Evolutionary conservation across 2,888 invertebrate species (phyloP).

Genomic region (Diloba caeruleocephala): DNA sequence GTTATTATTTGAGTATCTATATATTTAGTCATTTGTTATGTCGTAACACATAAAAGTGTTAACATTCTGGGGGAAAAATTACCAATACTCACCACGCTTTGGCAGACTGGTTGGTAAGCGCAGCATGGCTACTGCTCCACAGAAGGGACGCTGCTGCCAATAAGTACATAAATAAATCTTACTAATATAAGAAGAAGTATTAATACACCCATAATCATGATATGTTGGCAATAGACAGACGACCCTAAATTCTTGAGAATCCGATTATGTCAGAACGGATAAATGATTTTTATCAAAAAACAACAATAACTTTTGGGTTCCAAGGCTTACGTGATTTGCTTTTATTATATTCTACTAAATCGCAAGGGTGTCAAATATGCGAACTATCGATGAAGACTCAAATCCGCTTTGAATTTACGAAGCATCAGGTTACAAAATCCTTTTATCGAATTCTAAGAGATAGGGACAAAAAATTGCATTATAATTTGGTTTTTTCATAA

Average conservation of each 20-base stretch:
- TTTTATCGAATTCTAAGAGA: conserved; percentile 20
- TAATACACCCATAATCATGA: conserved; percentile 8
- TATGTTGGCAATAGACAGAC: conserved; percentile 4
- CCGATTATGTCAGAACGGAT: conserved; percentile 27
- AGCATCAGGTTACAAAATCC: conserved; percentile 29
- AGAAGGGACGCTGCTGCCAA: too few species aligned
- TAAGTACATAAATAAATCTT: too few species aligned
- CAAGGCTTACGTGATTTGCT: conserved; percentile 15
- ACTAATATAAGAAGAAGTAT: too few species aligned
- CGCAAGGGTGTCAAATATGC: conserved; percentile 27
- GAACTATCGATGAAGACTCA: conserved; percentile 24
- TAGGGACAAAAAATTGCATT: conserved; percentile 24
- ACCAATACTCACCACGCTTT: too few species aligned
- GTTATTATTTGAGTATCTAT: too few species aligned
- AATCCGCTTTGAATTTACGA: conserved; percentile 37
- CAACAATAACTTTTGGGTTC: conserved; percentile 24
- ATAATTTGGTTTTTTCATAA: conserved; percentile 19
- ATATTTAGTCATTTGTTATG: too few species aligned
- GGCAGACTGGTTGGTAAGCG: too few species aligned
- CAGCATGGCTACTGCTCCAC: too few species aligned
- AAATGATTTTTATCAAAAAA: conserved; percentile 21
- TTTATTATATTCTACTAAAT: conserved; percentile 28
- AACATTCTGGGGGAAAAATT: too few species aligned
- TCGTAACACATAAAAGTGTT: too few species aligned
- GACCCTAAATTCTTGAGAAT: conserved; percentile 28